Base-by-base conservation (phyloP, 2,113 vertebrate genomes). In the Archilochus colubris region DNA sequence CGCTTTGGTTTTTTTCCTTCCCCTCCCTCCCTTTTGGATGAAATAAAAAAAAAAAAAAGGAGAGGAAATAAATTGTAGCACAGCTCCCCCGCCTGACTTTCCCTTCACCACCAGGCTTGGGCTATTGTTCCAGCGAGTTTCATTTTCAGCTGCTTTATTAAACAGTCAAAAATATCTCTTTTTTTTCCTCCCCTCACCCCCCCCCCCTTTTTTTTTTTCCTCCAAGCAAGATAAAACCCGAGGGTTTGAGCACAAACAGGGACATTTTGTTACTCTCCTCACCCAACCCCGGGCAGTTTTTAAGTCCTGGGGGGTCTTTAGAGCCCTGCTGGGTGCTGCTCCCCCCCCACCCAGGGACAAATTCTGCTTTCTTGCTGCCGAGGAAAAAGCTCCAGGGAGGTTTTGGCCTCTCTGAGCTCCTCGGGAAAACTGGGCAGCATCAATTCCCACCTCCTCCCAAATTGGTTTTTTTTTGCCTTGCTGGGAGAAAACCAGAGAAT, bases 31-130 rank as follows among this genome's bases (percentile, higher is more conserved):
- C 72, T 63, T 54, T 16, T 38, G n/a, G n/a, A n/a, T n/a, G n/a
- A n/a, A n/a, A n/a, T n/a, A n/a, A n/a, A n/a, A n/a, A n/a, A 59
- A 91, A 82, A 93, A 46, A 69, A 87, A 83, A 85, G 12, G 70
- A 90, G 83, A 83, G 64, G 83, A 91, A 89, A 93, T 87, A 93
- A 89, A 89, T 86, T 63, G 87, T 82, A 11, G 62, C 84, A 72
- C 57, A 91, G 89, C 93, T 92, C 93, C 87, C 87, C 84, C 62
- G 3, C 81, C 91, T 69, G 84, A 83, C 91, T 77, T 28, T 43
- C 53, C 62, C n/a, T 66, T 78, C 11, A 67, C 43, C 63, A 73
- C 64, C 51, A 48, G 58, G 61, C 76, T 31, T n/a, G 13, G 66
- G 55, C 91, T 62, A 78, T 91, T 78, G 84, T 92, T 95, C 91